Conservation (phyloP, 2,113 vertebrate species). For the Andinoacara biseriatus region DNA sequence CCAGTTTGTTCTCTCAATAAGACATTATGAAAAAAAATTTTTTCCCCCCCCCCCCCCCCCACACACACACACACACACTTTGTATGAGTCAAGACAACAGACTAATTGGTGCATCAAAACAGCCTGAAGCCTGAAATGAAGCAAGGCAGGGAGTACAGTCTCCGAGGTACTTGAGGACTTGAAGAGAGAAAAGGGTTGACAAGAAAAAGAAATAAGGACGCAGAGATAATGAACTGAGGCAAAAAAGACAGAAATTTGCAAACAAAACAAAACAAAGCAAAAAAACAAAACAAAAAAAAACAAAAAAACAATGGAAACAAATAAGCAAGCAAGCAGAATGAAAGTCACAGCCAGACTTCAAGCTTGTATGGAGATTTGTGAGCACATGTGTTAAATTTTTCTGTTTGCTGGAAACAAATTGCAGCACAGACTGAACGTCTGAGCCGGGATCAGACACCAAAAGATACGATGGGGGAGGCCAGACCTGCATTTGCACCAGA, state of each 20-base stretch:
- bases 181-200: constrained; percentile 14
- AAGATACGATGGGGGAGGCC: constrained; percentile 26
- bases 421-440: constrained; percentile 31
- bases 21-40: too few species aligned
- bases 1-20: too few species aligned
- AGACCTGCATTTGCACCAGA: constrained; percentile 28
- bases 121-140: constrained; percentile 53
- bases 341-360: constrained; percentile 24
- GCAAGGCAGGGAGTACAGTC: constrained; percentile 32
- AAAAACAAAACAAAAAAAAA: not conserved
- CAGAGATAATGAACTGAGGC: constrained; percentile 16
- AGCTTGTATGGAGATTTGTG: constrained; percentile 22
- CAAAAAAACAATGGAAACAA: constrained; percentile 9
- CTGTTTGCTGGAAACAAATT: constrained; percentile 26
- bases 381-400: constrained; percentile 29
- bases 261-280: constrained; percentile 1
- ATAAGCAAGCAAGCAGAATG: constrained; percentile 19
- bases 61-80: too few species aligned
- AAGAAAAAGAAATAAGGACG: constrained; percentile 9
- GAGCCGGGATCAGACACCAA: constrained; percentile 37
- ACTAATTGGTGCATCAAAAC: constrained; percentile 65
- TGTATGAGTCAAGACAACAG: constrained; percentile 48
- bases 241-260: not conserved
- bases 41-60: constrained; percentile 26
- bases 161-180: constrained; percentile 40